Conservation (phyloP, 1,140 invertebrate species). For the Ruditapes philippinarum region DNA sequence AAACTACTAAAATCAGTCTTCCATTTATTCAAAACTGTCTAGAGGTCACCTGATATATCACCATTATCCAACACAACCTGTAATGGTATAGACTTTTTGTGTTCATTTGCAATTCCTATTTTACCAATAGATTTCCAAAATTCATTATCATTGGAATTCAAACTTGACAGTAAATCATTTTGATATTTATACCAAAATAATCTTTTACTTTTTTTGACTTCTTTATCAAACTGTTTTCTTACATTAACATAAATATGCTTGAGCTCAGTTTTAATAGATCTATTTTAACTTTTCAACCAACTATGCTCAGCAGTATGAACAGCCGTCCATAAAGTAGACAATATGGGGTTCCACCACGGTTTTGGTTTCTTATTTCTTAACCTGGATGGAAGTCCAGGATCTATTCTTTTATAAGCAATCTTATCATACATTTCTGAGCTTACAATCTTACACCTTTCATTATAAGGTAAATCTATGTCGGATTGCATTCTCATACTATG, state of each 20-base stretch:
- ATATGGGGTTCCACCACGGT: neutral
- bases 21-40: neutral
- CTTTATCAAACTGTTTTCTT: constrained; percentile 30
- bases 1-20: neutral
- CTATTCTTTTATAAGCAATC: neutral
- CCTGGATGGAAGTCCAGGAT: no score
- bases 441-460: neutral
- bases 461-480: constrained; percentile 5
- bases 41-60: neutral
- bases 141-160: neutral
- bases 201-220: neutral
- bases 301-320: neutral
- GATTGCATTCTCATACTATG: constrained; percentile 4
- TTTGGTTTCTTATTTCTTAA: neutral
- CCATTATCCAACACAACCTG: neutral
- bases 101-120: neutral
- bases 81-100: neutral
- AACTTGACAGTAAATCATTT: neutral
- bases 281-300: constrained; percentile 5
- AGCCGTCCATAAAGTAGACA: neutral
- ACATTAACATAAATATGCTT: neutral
- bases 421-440: constrained; percentile 10
- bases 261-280: neutral
- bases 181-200: neutral
- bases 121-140: constrained; percentile 44